Evolutionary conservation across 2,113 vertebrate species (phyloP), one percentile per base, ranked within the genome.

Genomic region (Aix galericulata): DNA sequence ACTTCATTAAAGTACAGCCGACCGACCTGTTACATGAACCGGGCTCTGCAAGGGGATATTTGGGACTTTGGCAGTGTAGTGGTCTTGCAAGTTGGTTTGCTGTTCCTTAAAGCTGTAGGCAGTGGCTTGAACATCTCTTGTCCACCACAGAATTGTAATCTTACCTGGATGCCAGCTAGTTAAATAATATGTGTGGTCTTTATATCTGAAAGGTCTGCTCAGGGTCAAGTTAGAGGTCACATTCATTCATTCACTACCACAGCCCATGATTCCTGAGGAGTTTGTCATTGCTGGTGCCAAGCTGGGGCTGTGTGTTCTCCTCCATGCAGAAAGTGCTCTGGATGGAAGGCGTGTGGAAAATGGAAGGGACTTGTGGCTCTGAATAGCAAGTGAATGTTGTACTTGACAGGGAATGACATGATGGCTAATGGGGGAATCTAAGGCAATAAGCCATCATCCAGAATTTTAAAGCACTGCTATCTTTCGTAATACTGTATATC

Each of bases 1-100:
- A 76, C 77, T 91, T 96, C 87, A 86, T 92, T 89, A 94, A 92
- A 88, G 91, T 93, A 74, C 75, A 21, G 58, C 56, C 84, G 90
- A 92, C 88, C 16, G 62, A 84, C 62, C 53, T 86, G 60, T 76
- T 84, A 72, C 34, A 53, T 40, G 34, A 95, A 80, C 82, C 0
- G 1, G 36, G 32, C 38, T 86, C 46, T 3, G 0, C 16, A 69
- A 58, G 27, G 44, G 60, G 48, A 6, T 75, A 27, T 67, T 77
- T 82, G 40, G 52, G 72, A 93, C 6, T 74, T 81, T 67, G 68
- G 79, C 69, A 76, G 2, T 26, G 23, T 60, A 40, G 23, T 59
- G 27, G 17, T 81, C n/a, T 17, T 58, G 25, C 44, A 64, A 42
- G 48, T n/a, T 92, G 50, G 12, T 78, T 82, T 62, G 14, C 53